A percentile compares a stretch with the other conserved stretches of the same genome.
Conservation (phyloP, 2,888 invertebrate species). For the Synanthedon myopaeformis region DNA sequence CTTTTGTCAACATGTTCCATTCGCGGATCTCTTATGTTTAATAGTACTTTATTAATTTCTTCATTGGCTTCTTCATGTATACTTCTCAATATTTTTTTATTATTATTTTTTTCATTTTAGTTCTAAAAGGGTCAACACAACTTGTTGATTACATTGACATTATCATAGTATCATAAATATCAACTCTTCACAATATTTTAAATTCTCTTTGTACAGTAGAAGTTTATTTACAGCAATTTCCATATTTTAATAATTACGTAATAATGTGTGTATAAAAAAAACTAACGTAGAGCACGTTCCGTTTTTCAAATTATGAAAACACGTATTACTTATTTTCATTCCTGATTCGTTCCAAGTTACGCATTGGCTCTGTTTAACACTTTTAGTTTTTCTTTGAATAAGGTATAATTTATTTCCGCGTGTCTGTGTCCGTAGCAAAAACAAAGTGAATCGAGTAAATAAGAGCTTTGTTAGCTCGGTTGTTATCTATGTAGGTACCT, state of each 20-base stretch:
- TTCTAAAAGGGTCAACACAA: not conserved
- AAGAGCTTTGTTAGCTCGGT: constrained; percentile 38
- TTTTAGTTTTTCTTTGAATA: not conserved
- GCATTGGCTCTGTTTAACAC: not conserved
- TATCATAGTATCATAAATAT: no score
- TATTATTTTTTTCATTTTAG: not conserved
- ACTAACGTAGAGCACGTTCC: no score
- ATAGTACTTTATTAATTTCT: not conserved
- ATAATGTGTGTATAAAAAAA: no score
- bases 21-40: not conserved
- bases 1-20: constrained; percentile 11
- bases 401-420: not conserved
- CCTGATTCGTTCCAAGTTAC: not conserved
- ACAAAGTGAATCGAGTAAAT: constrained; percentile 19
- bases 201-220: constrained; percentile 5
- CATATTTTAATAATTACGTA: no score
- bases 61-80: not conserved
- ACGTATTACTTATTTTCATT: not conserved
- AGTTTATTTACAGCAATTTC: constrained; percentile 20
- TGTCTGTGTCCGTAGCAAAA: not conserved
- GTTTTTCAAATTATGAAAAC: no score
- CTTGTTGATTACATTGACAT: not conserved
- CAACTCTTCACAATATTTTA: not conserved
- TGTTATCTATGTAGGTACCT: constrained; percentile 40
- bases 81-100: not conserved